phyloP scores from a whole-genome alignment of 1,140 invertebrate species.

The Drosophila bocki region DNA sequence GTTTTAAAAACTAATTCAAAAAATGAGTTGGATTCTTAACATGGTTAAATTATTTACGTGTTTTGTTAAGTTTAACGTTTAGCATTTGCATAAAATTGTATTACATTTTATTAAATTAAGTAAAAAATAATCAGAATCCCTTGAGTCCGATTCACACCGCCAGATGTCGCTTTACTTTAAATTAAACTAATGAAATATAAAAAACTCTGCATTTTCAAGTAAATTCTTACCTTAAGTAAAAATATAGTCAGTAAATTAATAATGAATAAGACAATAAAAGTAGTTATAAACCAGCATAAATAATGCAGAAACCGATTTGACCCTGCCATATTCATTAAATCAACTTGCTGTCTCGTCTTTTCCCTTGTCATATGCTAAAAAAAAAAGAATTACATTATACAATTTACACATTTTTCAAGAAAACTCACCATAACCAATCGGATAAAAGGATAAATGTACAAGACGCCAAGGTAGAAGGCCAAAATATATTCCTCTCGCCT shows the following conservation, averaged over 20 bases:
- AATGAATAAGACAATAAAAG: neutral
- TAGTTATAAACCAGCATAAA: slow-evolving; percentile 16
- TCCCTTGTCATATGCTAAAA: slow-evolving; percentile 20
- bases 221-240: slow-evolving; percentile 22
- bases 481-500: slow-evolving; percentile 1
- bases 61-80: too few relatives aligned
- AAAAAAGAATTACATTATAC: neutral
- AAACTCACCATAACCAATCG: slow-evolving; percentile 25
- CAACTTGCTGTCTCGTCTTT: slow-evolving; percentile 19
- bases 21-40: too few relatives aligned
- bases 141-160: too few relatives aligned
- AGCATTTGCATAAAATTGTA: too few relatives aligned
- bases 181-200: too few relatives aligned
- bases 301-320: slow-evolving; percentile 16
- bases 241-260: slow-evolving; percentile 20
- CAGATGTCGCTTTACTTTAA: too few relatives aligned
- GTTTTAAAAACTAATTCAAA: neutral
- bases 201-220: neutral
- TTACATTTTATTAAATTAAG: too few relatives aligned
- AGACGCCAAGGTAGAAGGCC: slow-evolving; percentile 16
- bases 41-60: too few relatives aligned
- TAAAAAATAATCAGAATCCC: too few relatives aligned
- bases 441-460: slow-evolving; percentile 26
- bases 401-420: neutral
- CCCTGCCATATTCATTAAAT: slow-evolving; percentile 27